Conservation (phyloP, 2,797 vertebrate species). For the Epinephelus coioides region DNA sequence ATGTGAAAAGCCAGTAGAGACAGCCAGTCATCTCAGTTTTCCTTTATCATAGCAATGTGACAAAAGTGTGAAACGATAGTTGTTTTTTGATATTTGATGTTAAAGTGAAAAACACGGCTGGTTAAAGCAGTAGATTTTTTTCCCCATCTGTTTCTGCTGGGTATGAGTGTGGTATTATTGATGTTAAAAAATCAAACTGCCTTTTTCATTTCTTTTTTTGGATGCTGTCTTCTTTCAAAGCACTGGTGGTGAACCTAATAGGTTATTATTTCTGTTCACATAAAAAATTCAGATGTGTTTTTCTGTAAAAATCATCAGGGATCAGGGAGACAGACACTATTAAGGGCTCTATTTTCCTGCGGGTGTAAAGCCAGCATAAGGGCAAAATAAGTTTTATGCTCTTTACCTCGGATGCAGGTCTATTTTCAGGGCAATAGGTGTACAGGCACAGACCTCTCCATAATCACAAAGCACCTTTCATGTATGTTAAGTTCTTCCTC, state of each 20-base stretch:
- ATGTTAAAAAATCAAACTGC: neutral
- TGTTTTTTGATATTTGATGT: neutral
- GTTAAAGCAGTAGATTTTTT: neutral
- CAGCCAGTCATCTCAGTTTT: neutral
- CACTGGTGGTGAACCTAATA: neutral
- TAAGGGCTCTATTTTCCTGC: neutral
- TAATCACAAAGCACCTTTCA: neutral
- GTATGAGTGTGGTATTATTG: neutral
- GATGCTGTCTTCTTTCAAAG: neutral
- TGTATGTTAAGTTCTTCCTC: neutral
- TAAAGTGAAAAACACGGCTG: neutral
- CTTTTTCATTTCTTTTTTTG: neutral
- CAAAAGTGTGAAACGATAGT: neutral
- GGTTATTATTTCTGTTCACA: constrained; percentile 1
- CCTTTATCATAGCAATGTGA: neutral
- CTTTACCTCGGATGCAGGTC: neutral
- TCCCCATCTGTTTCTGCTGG: neutral
- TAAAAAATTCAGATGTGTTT: neutral
- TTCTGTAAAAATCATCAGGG: neutral
- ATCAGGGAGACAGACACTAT: neutral
- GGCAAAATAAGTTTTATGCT: neutral
- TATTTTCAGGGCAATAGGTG: neutral
- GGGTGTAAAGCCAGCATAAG: neutral
- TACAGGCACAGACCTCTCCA: neutral
- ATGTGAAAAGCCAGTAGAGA: neutral